A percentile compares a stretch with the other conserved stretches of the same genome.
Evolutionary conservation across 2,888 invertebrate genomes (phyloP).

Genomic region (Melinopterus prodromus): DNA sequence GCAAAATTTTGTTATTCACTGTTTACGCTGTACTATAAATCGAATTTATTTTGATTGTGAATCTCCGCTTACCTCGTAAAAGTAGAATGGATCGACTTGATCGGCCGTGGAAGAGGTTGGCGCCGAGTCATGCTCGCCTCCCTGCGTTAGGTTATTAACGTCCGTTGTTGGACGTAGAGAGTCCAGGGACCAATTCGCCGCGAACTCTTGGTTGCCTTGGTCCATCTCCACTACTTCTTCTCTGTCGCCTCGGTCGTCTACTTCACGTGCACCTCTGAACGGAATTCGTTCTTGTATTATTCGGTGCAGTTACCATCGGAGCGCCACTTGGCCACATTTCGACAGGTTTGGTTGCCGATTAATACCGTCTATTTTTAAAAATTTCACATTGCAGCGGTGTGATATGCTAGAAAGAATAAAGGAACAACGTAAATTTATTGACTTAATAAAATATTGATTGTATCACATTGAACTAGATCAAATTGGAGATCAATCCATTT

Average conservation of each 20-base stretch:
- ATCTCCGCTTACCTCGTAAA: slow-evolving; percentile 14
- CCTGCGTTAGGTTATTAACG: slow-evolving; percentile 19
- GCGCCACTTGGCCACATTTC: not conserved
- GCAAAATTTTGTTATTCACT: too few species aligned
- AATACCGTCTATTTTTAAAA: not conserved
- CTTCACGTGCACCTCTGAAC: not conserved
- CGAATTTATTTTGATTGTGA: not conserved
- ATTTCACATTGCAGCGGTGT: not conserved
- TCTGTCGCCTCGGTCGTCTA: not conserved
- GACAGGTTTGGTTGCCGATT: not conserved
- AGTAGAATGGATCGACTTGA: slow-evolving; percentile 20
- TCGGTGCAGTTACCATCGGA: not conserved
- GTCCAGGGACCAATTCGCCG: slow-evolving; percentile 21
- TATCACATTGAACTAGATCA: too few species aligned
- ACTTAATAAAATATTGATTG: too few species aligned
- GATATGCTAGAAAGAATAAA: not conserved
- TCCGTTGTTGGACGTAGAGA: not conserved
- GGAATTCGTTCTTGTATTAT: not conserved
- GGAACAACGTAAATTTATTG: not conserved
- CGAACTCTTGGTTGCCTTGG: slow-evolving; percentile 14
- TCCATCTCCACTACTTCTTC: slow-evolving; percentile 7
- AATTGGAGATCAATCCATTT: too few species aligned
- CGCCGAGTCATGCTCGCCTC: not conserved
- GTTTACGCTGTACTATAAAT: not conserved
- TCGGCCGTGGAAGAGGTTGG: slow-evolving; percentile 6